These are phyloP conservation scores for Himalopsyche japonica DNA, from an alignment of 2,888 invertebrate species.

Conservation along the genomic window DNA sequence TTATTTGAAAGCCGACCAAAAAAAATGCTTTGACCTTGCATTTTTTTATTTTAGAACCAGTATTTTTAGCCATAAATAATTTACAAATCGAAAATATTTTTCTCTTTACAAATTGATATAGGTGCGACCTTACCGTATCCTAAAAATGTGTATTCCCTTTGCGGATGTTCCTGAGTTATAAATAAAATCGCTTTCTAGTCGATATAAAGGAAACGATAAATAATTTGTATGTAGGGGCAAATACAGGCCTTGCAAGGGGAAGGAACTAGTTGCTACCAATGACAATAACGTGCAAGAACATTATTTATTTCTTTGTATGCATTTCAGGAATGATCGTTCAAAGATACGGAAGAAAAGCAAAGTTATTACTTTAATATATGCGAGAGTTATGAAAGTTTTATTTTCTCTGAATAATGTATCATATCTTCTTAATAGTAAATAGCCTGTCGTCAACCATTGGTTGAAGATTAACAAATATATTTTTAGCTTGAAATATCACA, in stretches of 20 bases:
- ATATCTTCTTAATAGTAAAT: neutral
- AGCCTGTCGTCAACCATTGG: no score
- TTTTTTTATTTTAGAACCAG: no score
- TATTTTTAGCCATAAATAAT: neutral
- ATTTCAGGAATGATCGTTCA: neutral
- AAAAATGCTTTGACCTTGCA: no score
- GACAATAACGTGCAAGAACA: neutral
- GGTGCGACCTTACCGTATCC: neutral
- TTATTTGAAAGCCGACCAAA: no score
- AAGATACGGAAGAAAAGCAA: neutral
- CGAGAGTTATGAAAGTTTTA: neutral
- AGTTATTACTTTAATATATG: neutral
- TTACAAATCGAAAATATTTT: neutral
- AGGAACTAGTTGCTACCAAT: neutral
- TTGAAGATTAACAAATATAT: no score
- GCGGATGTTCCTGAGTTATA: neutral
- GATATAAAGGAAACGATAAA: slow-evolving; percentile 4
- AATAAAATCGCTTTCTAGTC: neutral
- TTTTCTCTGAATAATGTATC: neutral
- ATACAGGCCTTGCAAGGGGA: neutral
- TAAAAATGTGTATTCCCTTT: neutral
- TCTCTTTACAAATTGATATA: neutral
- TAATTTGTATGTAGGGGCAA: neutral
- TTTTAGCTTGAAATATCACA: no score
- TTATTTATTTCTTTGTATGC: neutral